These are phyloP conservation scores for Polymixis lichenea DNA, from an alignment of 2,888 invertebrate genomes.

Conservation along the genomic window DNA sequence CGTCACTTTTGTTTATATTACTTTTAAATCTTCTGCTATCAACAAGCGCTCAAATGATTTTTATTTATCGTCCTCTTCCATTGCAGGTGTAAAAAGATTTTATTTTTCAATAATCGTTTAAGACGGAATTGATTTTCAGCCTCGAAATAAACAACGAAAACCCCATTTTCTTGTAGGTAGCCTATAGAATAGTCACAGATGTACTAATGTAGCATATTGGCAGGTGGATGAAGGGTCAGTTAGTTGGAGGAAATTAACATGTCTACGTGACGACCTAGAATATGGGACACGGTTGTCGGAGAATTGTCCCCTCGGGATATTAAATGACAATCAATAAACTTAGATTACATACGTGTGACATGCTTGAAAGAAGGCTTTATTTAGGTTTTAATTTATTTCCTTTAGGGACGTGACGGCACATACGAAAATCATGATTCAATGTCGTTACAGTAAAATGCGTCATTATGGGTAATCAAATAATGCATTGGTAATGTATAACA, in stretches of 20 bases:
- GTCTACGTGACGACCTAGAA: constrained; percentile 68
- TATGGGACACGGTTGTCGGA: constrained; percentile 65
- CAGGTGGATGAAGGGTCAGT: constrained; percentile 65
- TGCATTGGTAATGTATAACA: constrained; percentile 48
- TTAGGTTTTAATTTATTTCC: not conserved
- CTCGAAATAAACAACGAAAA: not conserved
- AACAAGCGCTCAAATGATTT: constrained; percentile 6
- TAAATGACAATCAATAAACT: constrained; percentile 37
- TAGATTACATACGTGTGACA: not conserved
- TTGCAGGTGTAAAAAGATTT: not conserved
- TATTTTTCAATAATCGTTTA: not conserved
- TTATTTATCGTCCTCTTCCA: not conserved
- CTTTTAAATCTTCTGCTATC: not conserved
- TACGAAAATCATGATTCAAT: not conserved
- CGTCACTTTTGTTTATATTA: constrained; percentile 8
- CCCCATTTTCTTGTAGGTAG: constrained; percentile 8
- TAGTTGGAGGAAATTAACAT: constrained; percentile 78
- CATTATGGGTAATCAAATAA: constrained; percentile 24
- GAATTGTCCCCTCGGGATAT: constrained; percentile 44
- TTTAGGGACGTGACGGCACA: not conserved
- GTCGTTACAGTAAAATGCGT: constrained; percentile 9
- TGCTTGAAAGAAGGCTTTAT: constrained; percentile 6
- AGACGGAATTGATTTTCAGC: constrained; percentile 2
- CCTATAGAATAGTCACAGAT: constrained; percentile 6
- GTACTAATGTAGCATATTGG: constrained; percentile 54